Evolutionary conservation across 37 sponge, comb jelly and placozoan genomes (phyloP), one percentile per base, ranked within the genome.

Genomic region (Lycopodina hypogea): DNA sequence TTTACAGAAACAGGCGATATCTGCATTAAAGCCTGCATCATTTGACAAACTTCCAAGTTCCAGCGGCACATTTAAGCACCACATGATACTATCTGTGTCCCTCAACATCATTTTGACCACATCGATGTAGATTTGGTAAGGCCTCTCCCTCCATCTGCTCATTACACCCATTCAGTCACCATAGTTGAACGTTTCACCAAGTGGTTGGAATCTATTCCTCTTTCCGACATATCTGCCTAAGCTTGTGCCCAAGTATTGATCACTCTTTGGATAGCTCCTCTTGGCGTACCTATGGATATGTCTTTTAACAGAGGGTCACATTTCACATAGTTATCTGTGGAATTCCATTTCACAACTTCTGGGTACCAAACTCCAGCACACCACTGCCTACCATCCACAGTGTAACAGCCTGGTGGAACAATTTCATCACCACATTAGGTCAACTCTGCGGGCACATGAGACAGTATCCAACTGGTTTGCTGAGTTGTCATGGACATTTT

Each of bases 151-250:
- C n/a, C n/a, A n/a, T n/a, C n/a, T n/a, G n/a, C n/a, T n/a, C n/a
- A n/a, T n/a, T n/a, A n/a, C n/a, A n/a, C n/a, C n/a, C n/a, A n/a
- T n/a, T n/a, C n/a, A n/a, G n/a, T n/a, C n/a, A n/a, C n/a, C n/a
- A n/a, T n/a, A n/a, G n/a, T n/a, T n/a, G n/a, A n/a, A n/a, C n/a
- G n/a, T n/a, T 8, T 81, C 51, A 40, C 82, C 21, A 38, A 62
- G 23, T 81, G 82, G 74, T 64, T 63, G 42, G 82, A 72, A 81
- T 72, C 73, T 53, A 72, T 81, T 60, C 82, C 82, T 56, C 68
- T 82, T 52, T 18, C 21, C 35, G 75, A 73, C 71, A 83, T 48
- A 51, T 68, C 84, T 29, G 71, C 84, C 22, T 58, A 26, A 7
- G 24, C 26, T 34, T 53, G 58, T 68, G 84, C 77, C 32, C 71